Conservation (phyloP, 2,888 invertebrate genomes). For the Mythimna pallens region DNA sequence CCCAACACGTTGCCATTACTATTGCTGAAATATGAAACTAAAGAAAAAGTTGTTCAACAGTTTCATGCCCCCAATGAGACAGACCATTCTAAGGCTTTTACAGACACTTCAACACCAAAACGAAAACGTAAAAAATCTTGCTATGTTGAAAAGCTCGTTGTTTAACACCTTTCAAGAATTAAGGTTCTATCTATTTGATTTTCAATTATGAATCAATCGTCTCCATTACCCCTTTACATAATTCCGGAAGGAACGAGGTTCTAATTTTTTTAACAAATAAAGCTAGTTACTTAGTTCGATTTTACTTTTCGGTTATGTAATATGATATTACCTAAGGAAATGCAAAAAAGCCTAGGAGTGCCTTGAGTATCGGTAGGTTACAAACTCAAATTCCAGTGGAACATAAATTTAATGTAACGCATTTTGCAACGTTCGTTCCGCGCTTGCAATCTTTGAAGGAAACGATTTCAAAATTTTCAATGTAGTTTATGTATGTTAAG, state of each 20-base stretch:
- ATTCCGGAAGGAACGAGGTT: background rate
- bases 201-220: background rate
- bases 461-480: slow-evolving; percentile 64
- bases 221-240: slow-evolving; percentile 1
- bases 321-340: background rate
- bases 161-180: slow-evolving; percentile 3
- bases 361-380: background rate
- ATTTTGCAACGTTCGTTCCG: slow-evolving; percentile 66
- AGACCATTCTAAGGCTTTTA: background rate
- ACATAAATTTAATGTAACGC: slow-evolving; percentile 25
- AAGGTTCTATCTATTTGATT: slow-evolving; percentile 20
- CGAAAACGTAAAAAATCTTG: background rate
- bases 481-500: slow-evolving; percentile 53
- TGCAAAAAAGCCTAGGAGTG: background rate
- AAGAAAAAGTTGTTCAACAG: slow-evolving; percentile 19
- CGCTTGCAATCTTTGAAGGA: slow-evolving; percentile 63
- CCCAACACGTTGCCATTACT: slow-evolving; percentile 32
- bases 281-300: background rate
- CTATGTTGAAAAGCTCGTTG: background rate
- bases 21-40: slow-evolving; percentile 51
- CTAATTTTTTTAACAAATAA: slow-evolving; percentile 10
- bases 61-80: slow-evolving; percentile 6
- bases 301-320: slow-evolving; percentile 4
- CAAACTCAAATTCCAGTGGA: slow-evolving; percentile 32
- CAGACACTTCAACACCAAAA: background rate